Base-by-base conservation (phyloP, 2,888 invertebrate species). In the Drosophila tripunctata region DNA sequence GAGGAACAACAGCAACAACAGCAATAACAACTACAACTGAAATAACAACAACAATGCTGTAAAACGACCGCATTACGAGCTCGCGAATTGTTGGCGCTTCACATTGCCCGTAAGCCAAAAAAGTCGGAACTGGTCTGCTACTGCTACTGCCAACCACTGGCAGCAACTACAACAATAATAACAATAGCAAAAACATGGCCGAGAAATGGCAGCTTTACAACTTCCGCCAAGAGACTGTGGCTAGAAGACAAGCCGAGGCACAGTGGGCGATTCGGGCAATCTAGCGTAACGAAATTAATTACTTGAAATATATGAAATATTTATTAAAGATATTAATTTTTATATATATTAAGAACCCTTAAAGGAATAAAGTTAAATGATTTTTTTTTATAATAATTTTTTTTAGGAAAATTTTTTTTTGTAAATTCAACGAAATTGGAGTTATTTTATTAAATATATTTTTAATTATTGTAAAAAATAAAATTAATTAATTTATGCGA, bases 121-220 rank as follows among this genome's bases (percentile, higher is more conserved):
- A 60, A 60, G 60, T 45, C 45, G 45, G 50, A 43, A 21, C 33
- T 56, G 7, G 38, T 48, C n/a, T n/a, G 68, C 50, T n/a, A n/a
- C 27, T 47, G 24, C 22, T 27, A 27, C 15, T 44, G 41, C 54
- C 61, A 35, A 61, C 68, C 44, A 36, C 62, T 40, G 40, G 38
- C 75, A 66, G 47, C 58, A 15, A 33, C 44, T 56, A 41, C 75
- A 54, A 45, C 38, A 64, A 5, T 8, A 50, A 36, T 54, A 61
- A 6, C 22, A 47, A n/a, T 41, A 69, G 31, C 48, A 56, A 60
- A 75, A 82, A 82, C 81, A 75, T 78, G 76, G 63, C 68, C 78
- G 63, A 82, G 69, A 76, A 87, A 88, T 88, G 89, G 88, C 89
- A 89, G 89, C 88, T 89, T 89, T 89, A 89, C 88, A 89, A 89